Percentiles rank a stretch among this genome's conserved stretches.
These are phyloP conservation scores for Cataglyphis altisquamis DNA, from an alignment of 2,888 invertebrate species.

Conservation along the genomic window DNA sequence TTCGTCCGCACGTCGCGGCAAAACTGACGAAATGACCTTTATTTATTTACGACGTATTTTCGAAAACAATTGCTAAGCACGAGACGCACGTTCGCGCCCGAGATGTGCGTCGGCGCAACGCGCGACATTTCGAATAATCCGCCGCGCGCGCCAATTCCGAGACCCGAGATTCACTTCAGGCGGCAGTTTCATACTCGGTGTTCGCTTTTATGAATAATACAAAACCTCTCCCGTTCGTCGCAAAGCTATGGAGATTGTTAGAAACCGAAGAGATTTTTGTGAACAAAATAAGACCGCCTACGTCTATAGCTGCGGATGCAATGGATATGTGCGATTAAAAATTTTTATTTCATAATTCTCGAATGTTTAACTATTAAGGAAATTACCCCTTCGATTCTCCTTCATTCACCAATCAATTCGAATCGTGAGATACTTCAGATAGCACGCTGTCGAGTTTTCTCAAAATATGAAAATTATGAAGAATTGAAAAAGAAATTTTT, in stretches of 20 bases:
- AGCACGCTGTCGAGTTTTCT: background rate
- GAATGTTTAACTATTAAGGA: too few relatives aligned
- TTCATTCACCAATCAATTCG: background rate
- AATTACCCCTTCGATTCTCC: too few relatives aligned
- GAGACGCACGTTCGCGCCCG: background rate
- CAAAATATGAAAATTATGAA: background rate
- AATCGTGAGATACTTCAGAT: background rate
- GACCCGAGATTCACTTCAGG: background rate
- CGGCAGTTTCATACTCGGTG: background rate
- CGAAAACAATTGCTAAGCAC: slow-evolving; percentile 77
- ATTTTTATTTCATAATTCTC: background rate
- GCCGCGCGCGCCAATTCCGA: background rate
- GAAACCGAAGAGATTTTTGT: too few relatives aligned
- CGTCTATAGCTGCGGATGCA: too few relatives aligned
- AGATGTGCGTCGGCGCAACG: slow-evolving; percentile 50
- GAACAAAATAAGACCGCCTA: too few relatives aligned
- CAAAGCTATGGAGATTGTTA: too few relatives aligned
- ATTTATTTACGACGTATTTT: slow-evolving; percentile 75
- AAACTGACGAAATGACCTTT: slow-evolving; percentile 49
- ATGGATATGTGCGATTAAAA: background rate
- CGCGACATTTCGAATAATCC: slow-evolving; percentile 57
- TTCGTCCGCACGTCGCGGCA: background rate
- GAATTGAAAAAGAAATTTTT: background rate
- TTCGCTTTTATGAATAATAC: background rate
- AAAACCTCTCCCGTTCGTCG: too few relatives aligned